These are phyloP conservation scores for Diphyllodes magnificus DNA, from an alignment of 2,113 vertebrate genomes.

Conservation along the genomic window DNA sequence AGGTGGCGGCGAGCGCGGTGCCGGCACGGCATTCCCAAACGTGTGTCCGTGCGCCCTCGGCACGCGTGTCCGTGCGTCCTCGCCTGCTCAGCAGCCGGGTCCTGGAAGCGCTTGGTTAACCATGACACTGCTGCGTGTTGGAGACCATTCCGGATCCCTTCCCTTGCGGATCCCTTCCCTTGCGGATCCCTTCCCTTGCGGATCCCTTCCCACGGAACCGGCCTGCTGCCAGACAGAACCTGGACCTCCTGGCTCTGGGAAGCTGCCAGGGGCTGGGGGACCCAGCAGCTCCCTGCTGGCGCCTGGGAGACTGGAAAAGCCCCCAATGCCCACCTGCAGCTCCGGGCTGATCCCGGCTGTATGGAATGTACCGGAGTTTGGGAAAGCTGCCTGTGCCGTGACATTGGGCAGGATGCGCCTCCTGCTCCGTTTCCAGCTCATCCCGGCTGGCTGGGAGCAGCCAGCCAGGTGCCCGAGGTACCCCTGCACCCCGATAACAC, in stretches of 20 bases:
- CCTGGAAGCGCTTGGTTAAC: neutral
- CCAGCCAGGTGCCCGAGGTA: fast-evolving
- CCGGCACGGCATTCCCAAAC: fast-evolving
- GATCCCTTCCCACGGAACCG: neutral
- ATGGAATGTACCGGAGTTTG: neutral
- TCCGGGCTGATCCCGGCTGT: fast-evolving
- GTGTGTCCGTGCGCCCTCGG: neutral
- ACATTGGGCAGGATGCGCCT: fast-evolving
- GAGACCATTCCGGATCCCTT: neutral
- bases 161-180: neutral
- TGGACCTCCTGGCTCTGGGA: neutral
- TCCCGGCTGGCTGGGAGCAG: neutral
- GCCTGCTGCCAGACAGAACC: neutral
- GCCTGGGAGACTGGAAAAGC: neutral
- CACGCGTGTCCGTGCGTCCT: neutral
- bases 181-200: fast-evolving
- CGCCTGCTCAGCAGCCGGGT: neutral
- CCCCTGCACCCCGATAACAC: neutral
- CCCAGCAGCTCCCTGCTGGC: fast-evolving
- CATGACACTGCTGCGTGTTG: fast-evolving
- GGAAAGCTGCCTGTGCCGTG: fast-evolving
- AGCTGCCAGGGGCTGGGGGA: neutral
- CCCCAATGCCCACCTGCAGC: neutral
- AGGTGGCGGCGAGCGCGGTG: fast-evolving
- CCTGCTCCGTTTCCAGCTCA: neutral